Evolutionary conservation across 2,113 vertebrate genomes (phyloP), one percentile per base, ranked within the genome.

Genomic region (Solea senegalensis): DNA sequence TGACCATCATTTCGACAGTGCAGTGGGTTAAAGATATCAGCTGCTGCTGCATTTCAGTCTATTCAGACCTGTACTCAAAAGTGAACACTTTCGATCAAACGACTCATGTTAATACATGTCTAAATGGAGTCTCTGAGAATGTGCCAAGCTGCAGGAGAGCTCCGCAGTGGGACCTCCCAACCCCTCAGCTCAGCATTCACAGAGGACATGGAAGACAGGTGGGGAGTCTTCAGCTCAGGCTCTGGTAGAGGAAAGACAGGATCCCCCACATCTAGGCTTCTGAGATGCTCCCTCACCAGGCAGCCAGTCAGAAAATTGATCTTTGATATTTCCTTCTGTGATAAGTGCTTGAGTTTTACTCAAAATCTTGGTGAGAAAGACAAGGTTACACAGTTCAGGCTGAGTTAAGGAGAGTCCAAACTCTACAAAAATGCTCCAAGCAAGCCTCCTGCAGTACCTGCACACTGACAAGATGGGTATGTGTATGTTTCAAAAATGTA

Each of bases 131-230:
- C 48, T 15, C n/a, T 49, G 2, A 10, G 27, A 34, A 6, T 34
- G 34, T 34, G 34, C 2, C 28, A 34, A 34, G 5, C 59, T 79
- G 53, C 27, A 71, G 54, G 28, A 51, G 44, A 64, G 64, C 66
- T 86, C 61, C 72, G 67, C 74, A 41, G 67, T 21, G 52, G 75
- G 52, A 65, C 67, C 60, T 65, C 41, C 63, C 55, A 65, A 65
- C 70, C 78, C 81, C 44, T 56, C 69, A 27, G 68, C 53, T 52
- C 44, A 72, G 71, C 52, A 83, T 63, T 82, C 81, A 74, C 83
- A 76, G 63, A 80, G 61, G 77, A 26, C 61, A 58, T 65, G 72
- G 72, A 67, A 66, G 67, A 14, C 66, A 77, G 61, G 70, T 57
- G 66, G 46, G 5, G 67, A 83, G 64, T 74, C 62, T 72, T 77